A percentile compares a stretch with the other conserved stretches of the same genome.
Conservation (phyloP, 2,888 invertebrate species). For the Beris morrisii region DNA sequence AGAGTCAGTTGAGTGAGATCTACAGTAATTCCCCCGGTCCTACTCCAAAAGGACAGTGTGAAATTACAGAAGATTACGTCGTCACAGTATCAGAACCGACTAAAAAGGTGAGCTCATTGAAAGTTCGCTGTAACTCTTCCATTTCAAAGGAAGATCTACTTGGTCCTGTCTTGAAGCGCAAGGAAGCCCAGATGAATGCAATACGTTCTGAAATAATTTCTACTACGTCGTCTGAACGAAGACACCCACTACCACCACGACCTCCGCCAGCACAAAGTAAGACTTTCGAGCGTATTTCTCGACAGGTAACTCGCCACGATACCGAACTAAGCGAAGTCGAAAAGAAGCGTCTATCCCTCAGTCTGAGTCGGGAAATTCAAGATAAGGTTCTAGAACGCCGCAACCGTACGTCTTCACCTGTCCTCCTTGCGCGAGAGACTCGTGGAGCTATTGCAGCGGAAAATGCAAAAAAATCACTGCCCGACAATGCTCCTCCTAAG, state of each 20-base stretch:
- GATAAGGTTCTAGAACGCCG: constrained; percentile 58
- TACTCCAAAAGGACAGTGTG: constrained; percentile 52
- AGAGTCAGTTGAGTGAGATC: constrained; percentile 78
- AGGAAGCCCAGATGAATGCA: constrained; percentile 47
- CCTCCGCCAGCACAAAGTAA: constrained; percentile 33
- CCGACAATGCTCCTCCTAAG: constrained; percentile 44
- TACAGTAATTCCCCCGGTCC: constrained; percentile 62
- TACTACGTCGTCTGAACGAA: background rate
- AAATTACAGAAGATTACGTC: constrained; percentile 59
- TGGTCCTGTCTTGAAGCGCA: constrained; percentile 48
- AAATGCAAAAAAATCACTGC: constrained; percentile 54
- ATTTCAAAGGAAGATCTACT: constrained; percentile 57
- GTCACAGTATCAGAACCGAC: constrained; percentile 61
- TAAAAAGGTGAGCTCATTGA: constrained; percentile 53
- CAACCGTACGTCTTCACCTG: constrained; percentile 50
- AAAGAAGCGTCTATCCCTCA: constrained; percentile 72
- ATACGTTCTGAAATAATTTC: constrained; percentile 42
- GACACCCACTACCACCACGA: constrained; percentile 18
- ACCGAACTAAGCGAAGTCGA: constrained; percentile 62
- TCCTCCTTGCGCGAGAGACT: constrained; percentile 61
- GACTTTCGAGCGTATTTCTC: constrained; percentile 36
- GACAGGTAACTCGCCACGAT: constrained; percentile 47
- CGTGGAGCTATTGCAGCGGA: constrained; percentile 64
- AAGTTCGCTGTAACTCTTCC: constrained; percentile 64
- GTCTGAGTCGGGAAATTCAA: constrained; percentile 72